Evolutionary conservation across 2,888 invertebrate species (phyloP), one percentile per base, ranked within the genome.

Genomic region (Pandemis heparana): DNA sequence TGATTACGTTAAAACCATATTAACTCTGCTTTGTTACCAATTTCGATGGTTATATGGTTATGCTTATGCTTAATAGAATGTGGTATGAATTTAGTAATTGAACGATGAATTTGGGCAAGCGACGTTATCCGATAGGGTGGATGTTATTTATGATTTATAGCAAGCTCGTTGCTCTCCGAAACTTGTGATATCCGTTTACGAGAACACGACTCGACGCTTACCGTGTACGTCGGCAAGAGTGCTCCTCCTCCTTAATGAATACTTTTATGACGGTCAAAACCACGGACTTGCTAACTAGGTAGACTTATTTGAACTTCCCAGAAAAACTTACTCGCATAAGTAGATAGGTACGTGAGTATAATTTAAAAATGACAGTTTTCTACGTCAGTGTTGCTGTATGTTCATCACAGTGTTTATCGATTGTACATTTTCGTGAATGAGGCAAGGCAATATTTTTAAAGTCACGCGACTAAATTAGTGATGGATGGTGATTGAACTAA

Each of bases 241-340:
- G 56, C 12, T 56, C 56, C 56, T 56, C 56, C 56, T 56, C 56
- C 56, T 56, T 56, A 56, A 23, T 56, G 56, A 56, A n/a, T 56
- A 23, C 56, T 56, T 56, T 56, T 56, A 56, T 23, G 56, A 56
- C 23, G 12, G 56, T 23, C 56, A 10, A 56, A 53, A 18, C 53
- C 18, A 56, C 56, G 23, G 18, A 23, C 53, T 3, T 18, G 56
- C 10, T 56, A n/a, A 18, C 51, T 16, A 18, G 51, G 16, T 48
- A 48, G 48, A 48, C n/a, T 48, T 6, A 48, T 32, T 32, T 32
- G 23, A 4, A 32, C 23, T 32, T 32, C 2, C 23, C 23, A 32
- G 4, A 32, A 32, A 32, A 32, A 32, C 23, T 32, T 32, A 32
- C 2, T 4, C 23, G 4, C 23, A 32, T 32, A 32, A 32, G 4